These are phyloP conservation scores for Pantelozetes paolii DNA, from an alignment of 2,888 invertebrate species.

Conservation along the genomic window DNA sequence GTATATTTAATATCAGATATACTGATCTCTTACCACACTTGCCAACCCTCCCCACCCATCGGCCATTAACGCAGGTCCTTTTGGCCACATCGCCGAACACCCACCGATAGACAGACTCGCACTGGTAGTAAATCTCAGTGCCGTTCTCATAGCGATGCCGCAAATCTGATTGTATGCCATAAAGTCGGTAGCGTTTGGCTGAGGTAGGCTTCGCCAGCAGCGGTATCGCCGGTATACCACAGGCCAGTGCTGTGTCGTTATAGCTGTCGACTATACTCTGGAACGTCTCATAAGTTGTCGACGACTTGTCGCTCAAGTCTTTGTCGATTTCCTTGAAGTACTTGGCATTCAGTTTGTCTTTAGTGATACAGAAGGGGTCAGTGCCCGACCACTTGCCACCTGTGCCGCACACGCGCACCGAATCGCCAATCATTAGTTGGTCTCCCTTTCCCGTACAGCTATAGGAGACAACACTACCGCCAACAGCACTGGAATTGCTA, in stretches of 20 bases:
- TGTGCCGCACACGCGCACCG: not conserved
- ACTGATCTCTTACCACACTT: not conserved
- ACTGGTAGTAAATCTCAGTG: not conserved
- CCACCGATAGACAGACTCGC: slow-evolving; percentile 15
- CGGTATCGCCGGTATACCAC: slow-evolving; percentile 23
- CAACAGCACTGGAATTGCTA: not conserved
- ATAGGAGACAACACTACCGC: slow-evolving; percentile 5
- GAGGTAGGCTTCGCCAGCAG: slow-evolving; percentile 9
- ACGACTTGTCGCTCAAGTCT: not conserved
- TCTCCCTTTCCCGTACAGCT: not conserved
- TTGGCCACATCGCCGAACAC: not conserved
- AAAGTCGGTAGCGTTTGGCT: not conserved
- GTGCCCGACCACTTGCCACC: slow-evolving; percentile 8
- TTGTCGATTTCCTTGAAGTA: not conserved
- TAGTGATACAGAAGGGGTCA: not conserved
- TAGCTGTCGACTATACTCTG: not conserved
- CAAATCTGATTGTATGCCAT: slow-evolving; percentile 12
- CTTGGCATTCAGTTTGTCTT: not conserved
- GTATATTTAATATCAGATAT: not conserved
- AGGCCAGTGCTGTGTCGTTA: slow-evolving; percentile 6
- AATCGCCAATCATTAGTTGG: slow-evolving; percentile 17
- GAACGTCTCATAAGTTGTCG: slow-evolving; percentile 5
- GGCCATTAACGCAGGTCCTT: slow-evolving; percentile 1
- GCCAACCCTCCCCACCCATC: slow-evolving; percentile 8
- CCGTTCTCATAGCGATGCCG: not conserved